phyloP scores from a whole-genome alignment of 2,888 invertebrate species.

The Agrotis exclamationis region DNA sequence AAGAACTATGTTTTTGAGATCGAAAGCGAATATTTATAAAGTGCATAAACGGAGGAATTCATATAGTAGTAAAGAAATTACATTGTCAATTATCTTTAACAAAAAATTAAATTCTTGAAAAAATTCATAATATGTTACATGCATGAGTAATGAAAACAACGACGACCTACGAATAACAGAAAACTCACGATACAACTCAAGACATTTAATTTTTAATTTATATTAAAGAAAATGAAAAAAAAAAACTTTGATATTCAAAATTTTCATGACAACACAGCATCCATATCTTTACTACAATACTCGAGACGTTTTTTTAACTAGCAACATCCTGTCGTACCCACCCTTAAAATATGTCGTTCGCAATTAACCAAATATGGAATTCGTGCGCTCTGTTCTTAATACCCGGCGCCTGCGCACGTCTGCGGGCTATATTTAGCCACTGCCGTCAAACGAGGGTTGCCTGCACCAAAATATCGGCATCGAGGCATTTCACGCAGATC shows the following conservation, averaged over 20 bases:
- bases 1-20: constrained; percentile 18
- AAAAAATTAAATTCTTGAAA: constrained; percentile 19
- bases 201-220: no score
- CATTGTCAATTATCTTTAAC: constrained; percentile 44
- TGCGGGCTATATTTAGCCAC: constrained; percentile 58
- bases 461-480: constrained; percentile 60
- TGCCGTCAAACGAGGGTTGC: constrained; percentile 57
- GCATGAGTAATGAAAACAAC: constrained; percentile 4
- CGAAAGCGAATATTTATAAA: constrained; percentile 10
- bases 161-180: background rate
- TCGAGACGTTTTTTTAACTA: background rate
- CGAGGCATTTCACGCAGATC: constrained; percentile 50
- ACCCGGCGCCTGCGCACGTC: constrained; percentile 58
- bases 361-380: constrained; percentile 66
- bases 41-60: constrained; percentile 14
- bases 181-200: background rate
- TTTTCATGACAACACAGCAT: background rate
- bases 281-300: background rate
- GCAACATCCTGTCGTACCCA: constrained; percentile 36
- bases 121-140: constrained; percentile 7
- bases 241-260: background rate
- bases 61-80: constrained; percentile 30
- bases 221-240: no score
- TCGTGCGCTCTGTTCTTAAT: constrained; percentile 53
- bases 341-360: constrained; percentile 48